phyloP scores from a whole-genome alignment of 2,113 vertebrate genomes.

The Hypanus sabinus region DNA sequence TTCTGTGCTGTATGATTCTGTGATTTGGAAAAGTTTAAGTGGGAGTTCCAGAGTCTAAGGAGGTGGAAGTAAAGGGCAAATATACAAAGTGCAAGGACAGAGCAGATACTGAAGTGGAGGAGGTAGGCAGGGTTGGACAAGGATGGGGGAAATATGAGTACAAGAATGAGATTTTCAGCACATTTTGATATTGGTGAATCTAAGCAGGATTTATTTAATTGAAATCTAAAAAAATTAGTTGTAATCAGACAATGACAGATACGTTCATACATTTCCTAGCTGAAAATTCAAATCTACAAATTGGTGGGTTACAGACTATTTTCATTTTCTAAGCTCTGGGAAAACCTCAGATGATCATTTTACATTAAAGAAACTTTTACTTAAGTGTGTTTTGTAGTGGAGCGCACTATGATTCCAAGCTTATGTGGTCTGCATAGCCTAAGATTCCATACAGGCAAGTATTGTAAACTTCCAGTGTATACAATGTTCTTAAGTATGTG shows the following conservation, averaged over 20 bases:
- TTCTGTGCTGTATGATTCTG: too few species aligned
- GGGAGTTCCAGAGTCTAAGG: neutral
- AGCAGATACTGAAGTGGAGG: too few species aligned
- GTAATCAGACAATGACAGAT: neutral
- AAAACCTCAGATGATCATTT: neutral
- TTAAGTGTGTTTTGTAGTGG: neutral
- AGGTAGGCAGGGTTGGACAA: neutral
- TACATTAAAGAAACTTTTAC: neutral
- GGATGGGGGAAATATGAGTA: neutral
- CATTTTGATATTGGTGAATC: neutral
- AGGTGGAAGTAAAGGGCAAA: too few species aligned
- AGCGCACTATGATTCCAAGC: neutral
- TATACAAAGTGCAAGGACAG: too few species aligned
- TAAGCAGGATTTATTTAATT: neutral
- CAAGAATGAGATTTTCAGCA: neutral
- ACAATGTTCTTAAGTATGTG: neutral
- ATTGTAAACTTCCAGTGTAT: neutral
- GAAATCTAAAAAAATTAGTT: neutral
- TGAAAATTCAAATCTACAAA: neutral
- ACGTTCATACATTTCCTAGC: neutral
- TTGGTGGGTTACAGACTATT: neutral
- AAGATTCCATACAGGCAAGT: neutral
- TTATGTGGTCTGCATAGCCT: neutral
- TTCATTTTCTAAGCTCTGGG: constrained; percentile 5
- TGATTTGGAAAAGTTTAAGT: neutral